Conservation (phyloP, 37 sponge, comb jelly and placozoan species). For the Diacarnus erythraeanus region DNA sequence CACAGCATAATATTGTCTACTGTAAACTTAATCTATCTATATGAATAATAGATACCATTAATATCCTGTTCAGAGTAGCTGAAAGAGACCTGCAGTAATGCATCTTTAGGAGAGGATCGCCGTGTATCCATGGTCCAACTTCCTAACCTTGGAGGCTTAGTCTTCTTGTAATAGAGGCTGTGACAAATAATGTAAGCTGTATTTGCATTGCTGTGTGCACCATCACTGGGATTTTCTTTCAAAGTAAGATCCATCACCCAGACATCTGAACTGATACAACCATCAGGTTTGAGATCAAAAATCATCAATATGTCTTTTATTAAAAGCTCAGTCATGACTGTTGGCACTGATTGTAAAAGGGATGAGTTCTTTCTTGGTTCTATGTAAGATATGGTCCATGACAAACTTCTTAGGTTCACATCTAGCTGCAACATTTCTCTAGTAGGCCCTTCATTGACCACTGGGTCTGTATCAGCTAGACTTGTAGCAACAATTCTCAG, state of each 20-base stretch:
- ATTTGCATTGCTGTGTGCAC: neutral
- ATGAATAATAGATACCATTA: neutral
- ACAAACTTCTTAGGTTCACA: neutral
- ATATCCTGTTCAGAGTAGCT: neutral
- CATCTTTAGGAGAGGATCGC: neutral
- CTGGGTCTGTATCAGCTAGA: neutral
- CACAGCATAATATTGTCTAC: no score
- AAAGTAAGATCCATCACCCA: neutral
- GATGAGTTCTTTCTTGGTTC: neutral
- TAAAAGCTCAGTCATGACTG: neutral
- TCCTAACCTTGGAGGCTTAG: neutral
- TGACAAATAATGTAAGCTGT: neutral
- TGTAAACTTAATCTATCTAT: no score
- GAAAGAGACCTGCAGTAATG: neutral
- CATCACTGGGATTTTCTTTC: neutral
- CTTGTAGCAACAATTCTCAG: no score
- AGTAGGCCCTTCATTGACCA: neutral
- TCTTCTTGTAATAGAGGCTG: conserved; percentile 2
- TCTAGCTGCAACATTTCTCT: conserved; percentile 4
- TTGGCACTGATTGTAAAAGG: neutral
- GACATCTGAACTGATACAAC: neutral
- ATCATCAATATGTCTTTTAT: neutral
- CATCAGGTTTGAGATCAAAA: neutral
- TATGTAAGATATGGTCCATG: neutral
- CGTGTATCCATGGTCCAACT: conserved; percentile 1